Conservation (phyloP, 1,140 invertebrate genomes). For the Alviniconcha marisindica region DNA sequence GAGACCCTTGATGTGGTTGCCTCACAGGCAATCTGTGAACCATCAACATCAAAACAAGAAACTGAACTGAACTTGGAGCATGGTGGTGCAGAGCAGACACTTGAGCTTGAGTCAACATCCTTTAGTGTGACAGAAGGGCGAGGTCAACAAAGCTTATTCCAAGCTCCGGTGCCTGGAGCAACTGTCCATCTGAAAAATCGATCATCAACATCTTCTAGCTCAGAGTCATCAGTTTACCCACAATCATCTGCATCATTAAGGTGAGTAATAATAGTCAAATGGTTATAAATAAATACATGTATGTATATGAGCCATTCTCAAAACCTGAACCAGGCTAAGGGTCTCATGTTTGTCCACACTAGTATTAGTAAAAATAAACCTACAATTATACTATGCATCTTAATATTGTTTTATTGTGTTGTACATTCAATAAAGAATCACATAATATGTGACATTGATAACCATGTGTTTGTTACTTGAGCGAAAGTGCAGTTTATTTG, state of each 20-base stretch:
- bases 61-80: not conserved
- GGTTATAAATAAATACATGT: too few species aligned
- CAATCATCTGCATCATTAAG: slow-evolving; percentile 30
- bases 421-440: too few species aligned
- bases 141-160: not conserved
- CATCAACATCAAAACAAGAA: not conserved
- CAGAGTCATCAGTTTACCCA: slow-evolving; percentile 22
- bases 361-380: too few species aligned
- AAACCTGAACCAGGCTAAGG: too few species aligned
- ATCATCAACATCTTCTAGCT: slow-evolving; percentile 31
- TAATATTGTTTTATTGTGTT: too few species aligned
- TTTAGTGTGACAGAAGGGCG: not conserved
- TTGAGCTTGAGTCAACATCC: not conserved
- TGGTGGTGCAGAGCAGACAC: not conserved
- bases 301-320: too few species aligned
- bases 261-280: not conserved
- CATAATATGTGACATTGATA: too few species aligned
- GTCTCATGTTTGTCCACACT: too few species aligned
- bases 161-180: slow-evolving; percentile 2
- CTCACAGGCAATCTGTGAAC: slow-evolving; percentile 33
- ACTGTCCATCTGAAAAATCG: not conserved
- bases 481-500: too few species aligned
- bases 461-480: too few species aligned
- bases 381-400: too few species aligned
- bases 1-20: slow-evolving; percentile 36